Evolutionary conservation across 2,888 invertebrate species (phyloP).

Genomic region (Phaonia tiefii): DNA sequence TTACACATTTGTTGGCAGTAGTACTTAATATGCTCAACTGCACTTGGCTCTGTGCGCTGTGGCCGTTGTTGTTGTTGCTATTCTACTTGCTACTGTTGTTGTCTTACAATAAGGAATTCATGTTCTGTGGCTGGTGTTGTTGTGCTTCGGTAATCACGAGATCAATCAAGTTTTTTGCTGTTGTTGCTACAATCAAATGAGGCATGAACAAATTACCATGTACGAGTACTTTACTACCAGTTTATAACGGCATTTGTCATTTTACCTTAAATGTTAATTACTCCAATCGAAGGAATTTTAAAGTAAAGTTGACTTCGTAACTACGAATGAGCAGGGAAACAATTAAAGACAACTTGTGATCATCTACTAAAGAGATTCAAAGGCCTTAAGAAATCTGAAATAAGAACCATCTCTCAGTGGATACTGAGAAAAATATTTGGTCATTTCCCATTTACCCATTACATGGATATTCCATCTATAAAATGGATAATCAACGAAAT

Average conservation of each 20-base stretch:
- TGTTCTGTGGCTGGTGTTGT: not conserved
- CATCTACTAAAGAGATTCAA: too few species aligned
- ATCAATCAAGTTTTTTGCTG: slow-evolving; percentile 36
- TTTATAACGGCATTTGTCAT: slow-evolving; percentile 36
- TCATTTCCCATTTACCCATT: too few species aligned
- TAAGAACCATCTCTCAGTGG: too few species aligned
- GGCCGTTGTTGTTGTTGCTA: slow-evolving; percentile 51
- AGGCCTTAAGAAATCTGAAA: too few species aligned
- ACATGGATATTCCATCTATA: too few species aligned
- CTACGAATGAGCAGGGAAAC: too few species aligned
- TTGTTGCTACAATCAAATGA: slow-evolving; percentile 27
- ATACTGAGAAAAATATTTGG: too few species aligned
- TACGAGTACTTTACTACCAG: not conserved
- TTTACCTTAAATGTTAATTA: not conserved
- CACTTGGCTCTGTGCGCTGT: slow-evolving; percentile 45
- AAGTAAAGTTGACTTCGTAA: not conserved
- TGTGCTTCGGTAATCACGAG: slow-evolving; percentile 5
- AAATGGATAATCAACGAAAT: too few species aligned
- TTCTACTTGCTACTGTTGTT: slow-evolving; percentile 3
- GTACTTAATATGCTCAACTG: slow-evolving; percentile 52
- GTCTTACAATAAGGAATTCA: slow-evolving; percentile 11
- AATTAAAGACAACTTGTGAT: too few species aligned
- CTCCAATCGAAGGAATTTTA: not conserved
- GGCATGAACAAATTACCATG: slow-evolving; percentile 23
- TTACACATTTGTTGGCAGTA: slow-evolving; percentile 2